Percentiles rank a stretch among this genome's conserved stretches.
Conservation (phyloP, 2,113 vertebrate species). For the Columba livia region DNA sequence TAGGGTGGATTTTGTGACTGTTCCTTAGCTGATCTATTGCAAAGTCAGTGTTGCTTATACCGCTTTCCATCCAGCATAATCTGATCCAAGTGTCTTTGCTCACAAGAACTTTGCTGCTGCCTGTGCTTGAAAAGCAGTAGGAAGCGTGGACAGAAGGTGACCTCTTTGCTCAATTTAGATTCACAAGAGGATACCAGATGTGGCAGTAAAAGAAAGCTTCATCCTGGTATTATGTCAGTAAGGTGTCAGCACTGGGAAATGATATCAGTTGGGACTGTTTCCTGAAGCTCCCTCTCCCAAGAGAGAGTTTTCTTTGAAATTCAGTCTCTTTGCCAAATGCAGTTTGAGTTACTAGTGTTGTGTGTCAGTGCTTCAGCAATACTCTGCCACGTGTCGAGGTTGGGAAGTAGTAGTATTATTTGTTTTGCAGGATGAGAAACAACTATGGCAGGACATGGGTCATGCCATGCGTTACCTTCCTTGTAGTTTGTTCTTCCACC, state of each 20-base stretch:
- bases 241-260: neutral
- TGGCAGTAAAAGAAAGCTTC: neutral
- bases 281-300: neutral
- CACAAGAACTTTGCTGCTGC: neutral
- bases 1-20: neutral
- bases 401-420: neutral
- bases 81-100: neutral
- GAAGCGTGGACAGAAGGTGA: neutral
- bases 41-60: neutral
- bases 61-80: neutral
- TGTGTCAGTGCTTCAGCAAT: neutral
- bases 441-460: neutral
- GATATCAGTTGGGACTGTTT: neutral
- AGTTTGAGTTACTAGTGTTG: neutral
- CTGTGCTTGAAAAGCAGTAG: neutral
- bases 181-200: neutral
- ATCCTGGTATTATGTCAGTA: neutral
- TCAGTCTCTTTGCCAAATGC: neutral
- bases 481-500: neutral
- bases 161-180: neutral
- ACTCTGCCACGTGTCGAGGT: rapidly evolving
- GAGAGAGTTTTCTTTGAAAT: neutral
- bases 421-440: neutral
- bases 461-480: neutral
- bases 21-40: neutral